phyloP scores from a whole-genome alignment of 2,113 vertebrate genomes.

The Halcyon malimbica region DNA sequence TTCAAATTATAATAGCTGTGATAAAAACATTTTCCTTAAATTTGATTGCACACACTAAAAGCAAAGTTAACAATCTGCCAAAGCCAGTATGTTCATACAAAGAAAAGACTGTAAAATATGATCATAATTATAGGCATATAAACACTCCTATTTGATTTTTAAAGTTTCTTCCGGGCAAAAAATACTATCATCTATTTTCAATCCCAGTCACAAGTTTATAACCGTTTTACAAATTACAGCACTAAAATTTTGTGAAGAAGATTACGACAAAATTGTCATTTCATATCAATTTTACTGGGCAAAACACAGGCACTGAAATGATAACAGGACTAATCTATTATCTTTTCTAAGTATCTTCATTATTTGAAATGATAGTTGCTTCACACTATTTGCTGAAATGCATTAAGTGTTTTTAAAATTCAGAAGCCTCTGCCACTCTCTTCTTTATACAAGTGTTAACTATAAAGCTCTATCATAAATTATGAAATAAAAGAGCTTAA shows the following conservation, averaged over 20 bases:
- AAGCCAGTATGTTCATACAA: constrained; percentile 6
- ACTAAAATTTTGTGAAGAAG: constrained; percentile 38
- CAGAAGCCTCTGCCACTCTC: neutral
- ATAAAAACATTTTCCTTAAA: constrained; percentile 20
- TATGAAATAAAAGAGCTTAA: constrained; percentile 25
- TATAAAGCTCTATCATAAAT: constrained; percentile 1
- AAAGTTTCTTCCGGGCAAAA: constrained; percentile 33
- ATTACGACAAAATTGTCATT: constrained; percentile 41
- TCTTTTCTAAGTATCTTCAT: constrained; percentile 18
- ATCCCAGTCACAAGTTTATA: constrained; percentile 28
- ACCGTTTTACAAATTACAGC: constrained; percentile 27
- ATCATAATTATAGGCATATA: neutral
- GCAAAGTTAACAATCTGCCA: constrained; percentile 33
- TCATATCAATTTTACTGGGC: neutral
- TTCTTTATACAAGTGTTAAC: neutral
- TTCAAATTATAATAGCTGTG: neutral
- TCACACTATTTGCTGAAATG: neutral
- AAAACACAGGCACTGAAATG: constrained; percentile 10
- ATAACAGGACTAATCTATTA: constrained; percentile 33
- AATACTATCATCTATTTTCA: neutral
- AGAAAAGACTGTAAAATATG: constrained; percentile 11
- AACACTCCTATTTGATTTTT: constrained; percentile 9
- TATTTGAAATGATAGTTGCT: constrained; percentile 11
- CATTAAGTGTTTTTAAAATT: neutral
- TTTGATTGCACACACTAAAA: constrained; percentile 22